phyloP scores from a whole-genome alignment of 2,797 vertebrate species.

The Centropyge bicolor region DNA sequence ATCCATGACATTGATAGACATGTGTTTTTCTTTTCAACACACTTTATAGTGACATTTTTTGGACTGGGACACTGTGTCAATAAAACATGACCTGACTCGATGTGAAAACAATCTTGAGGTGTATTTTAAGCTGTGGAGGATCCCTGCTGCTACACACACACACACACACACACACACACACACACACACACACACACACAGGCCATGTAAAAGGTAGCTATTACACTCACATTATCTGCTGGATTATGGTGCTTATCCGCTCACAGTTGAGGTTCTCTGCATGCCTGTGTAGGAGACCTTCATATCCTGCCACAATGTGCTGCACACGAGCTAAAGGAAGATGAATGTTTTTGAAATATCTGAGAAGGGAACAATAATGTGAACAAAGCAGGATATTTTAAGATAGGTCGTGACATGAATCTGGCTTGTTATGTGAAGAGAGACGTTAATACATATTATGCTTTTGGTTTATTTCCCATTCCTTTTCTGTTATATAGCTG shows the following conservation, averaged over 20 bases:
- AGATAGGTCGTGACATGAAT: background rate
- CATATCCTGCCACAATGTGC: slow-evolving; percentile 16
- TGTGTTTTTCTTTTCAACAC: background rate
- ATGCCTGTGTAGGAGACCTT: slow-evolving; percentile 28
- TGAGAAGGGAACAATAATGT: background rate
- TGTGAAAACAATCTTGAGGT: slow-evolving; percentile 15
- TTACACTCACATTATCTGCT: slow-evolving; percentile 35
- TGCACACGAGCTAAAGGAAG: background rate
- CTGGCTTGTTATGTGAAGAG: background rate
- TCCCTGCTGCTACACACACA: background rate
- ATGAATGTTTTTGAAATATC: slow-evolving; percentile 9
- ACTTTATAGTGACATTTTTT: slow-evolving; percentile 12
- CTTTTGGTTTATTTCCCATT: no score
- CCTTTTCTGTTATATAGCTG: no score
- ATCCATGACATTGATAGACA: background rate
- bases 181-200: background rate
- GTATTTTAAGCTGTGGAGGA: slow-evolving; percentile 13
- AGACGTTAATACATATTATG: background rate
- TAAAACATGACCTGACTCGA: slow-evolving; percentile 26
- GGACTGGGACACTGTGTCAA: background rate
- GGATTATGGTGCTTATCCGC: slow-evolving; percentile 52
- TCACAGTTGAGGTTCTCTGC: slow-evolving; percentile 20
- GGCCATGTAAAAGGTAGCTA: slow-evolving; percentile 25
- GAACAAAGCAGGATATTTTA: background rate
- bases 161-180: background rate